phyloP scores from a whole-genome alignment of 2,113 vertebrate species.

The Crotalus tigris region DNA sequence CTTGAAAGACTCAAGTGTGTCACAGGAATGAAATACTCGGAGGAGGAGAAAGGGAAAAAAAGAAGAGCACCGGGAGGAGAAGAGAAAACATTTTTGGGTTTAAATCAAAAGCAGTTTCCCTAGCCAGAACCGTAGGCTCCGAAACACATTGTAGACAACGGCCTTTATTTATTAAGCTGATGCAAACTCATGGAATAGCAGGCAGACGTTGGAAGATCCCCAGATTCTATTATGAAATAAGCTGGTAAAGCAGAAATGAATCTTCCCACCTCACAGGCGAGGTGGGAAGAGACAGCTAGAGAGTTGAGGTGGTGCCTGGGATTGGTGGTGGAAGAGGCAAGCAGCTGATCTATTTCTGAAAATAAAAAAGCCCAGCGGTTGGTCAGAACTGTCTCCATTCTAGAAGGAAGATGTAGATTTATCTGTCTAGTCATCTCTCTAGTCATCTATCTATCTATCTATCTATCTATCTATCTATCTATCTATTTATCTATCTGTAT shows the following conservation, averaged over 20 bases:
- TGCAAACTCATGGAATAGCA: background rate
- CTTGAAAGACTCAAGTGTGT: slow-evolving; percentile 38
- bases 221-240: background rate
- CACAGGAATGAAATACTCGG: slow-evolving; percentile 43
- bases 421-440: too few species aligned
- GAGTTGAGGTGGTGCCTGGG: too few species aligned
- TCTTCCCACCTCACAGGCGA: background rate
- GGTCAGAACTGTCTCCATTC: too few species aligned
- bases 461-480: too few species aligned
- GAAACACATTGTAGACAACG: background rate
- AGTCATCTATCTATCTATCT: too few species aligned
- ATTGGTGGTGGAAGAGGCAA: too few species aligned
- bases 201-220: background rate
- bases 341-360: too few species aligned
- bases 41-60: background rate
- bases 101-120: background rate
- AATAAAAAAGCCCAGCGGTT: too few species aligned
- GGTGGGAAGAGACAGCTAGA: too few species aligned
- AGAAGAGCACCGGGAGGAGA: background rate
- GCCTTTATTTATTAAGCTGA: background rate
- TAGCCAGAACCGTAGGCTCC: background rate
- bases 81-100: background rate
- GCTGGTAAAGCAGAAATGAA: background rate
- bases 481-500: too few species aligned
- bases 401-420: too few species aligned